Base-by-base conservation (phyloP, 2,888 invertebrate genomes). In the Caradrina kadenii region DNA sequence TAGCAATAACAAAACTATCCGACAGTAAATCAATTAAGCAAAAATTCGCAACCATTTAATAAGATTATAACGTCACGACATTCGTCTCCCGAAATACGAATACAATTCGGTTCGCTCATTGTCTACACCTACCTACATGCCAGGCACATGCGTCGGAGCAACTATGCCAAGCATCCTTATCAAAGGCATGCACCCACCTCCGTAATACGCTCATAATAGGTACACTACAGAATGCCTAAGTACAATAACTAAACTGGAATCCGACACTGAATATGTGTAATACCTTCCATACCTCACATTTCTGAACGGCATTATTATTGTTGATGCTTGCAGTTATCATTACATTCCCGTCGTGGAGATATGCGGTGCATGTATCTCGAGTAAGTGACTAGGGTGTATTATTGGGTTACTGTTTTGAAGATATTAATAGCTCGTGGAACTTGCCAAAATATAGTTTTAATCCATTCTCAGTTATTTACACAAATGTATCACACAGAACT, bases 181-280 rank as follows among this genome's bases (percentile, higher is more conserved):
- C 94, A 94, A 92, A 94, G 94, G 94, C 91, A 94, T 94, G 92
- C 92, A 91, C 90, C 90, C 90, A 91, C 90, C 92, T 90, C 87
- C 88, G 82, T 86, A 90, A 88, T 87, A 90, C 86, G 89, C 88
- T 90, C 87, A 89, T 89, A 89, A 90, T 89, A 90, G 86, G 84
- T 87, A 87, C 67, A 87, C 85, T 82, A 88, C 88, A 88, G 90
- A 90, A 93, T 93, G 87, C 89, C 89, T 91, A 88, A 87, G 87
- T 92, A 91, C 91, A 93, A 93, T 92, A 93, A 92, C 92, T 93
- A 86, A 87, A 88, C 86, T 80, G 92, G 92, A 92, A 92, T 93
- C 86, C 88, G 76, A 81, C 81, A 86, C 82, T 85, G 87, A 89
- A 91, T 91, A 88, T 89, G 87, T 89, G 88, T 88, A 88, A 90